Conservation (phyloP, 2,113 vertebrate species). For the Natator depressus region DNA sequence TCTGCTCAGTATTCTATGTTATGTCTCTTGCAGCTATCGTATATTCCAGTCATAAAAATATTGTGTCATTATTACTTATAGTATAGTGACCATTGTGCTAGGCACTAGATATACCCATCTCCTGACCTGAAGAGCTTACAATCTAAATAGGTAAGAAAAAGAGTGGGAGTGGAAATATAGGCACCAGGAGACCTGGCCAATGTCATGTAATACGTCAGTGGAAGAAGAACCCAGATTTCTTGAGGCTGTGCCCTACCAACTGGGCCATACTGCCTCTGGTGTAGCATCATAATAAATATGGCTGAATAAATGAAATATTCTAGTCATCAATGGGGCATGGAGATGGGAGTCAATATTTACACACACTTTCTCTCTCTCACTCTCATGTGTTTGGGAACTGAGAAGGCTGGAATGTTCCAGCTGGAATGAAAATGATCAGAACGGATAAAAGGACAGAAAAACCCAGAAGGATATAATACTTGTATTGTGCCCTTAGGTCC, state of each 20-base stretch:
- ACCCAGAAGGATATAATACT: neutral
- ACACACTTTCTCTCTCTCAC: neutral
- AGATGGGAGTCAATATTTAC: neutral
- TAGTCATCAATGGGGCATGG: neutral
- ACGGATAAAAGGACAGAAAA: neutral
- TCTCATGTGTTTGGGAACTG: neutral
- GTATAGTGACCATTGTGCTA: neutral
- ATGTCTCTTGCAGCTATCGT: neutral
- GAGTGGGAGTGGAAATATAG: neutral
- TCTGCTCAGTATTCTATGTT: neutral
- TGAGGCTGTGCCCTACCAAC: neutral
- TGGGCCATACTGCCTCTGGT: neutral
- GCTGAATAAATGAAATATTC: neutral
- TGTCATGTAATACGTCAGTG: neutral
- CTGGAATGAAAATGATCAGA: neutral
- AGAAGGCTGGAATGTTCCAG: neutral
- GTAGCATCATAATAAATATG: neutral
- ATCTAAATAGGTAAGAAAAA: neutral
- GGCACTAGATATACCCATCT: rapidly evolving
- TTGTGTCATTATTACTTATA: neutral
- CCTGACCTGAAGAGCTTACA: neutral
- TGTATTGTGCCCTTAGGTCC: neutral
- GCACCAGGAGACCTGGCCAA: neutral
- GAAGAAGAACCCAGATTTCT: neutral
- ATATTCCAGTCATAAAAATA: neutral